A percentile compares a stretch with the other conserved stretches of the same genome.
phyloP scores from a whole-genome alignment of 2,113 vertebrate genomes.

The Aspiorhynchus laticeps region DNA sequence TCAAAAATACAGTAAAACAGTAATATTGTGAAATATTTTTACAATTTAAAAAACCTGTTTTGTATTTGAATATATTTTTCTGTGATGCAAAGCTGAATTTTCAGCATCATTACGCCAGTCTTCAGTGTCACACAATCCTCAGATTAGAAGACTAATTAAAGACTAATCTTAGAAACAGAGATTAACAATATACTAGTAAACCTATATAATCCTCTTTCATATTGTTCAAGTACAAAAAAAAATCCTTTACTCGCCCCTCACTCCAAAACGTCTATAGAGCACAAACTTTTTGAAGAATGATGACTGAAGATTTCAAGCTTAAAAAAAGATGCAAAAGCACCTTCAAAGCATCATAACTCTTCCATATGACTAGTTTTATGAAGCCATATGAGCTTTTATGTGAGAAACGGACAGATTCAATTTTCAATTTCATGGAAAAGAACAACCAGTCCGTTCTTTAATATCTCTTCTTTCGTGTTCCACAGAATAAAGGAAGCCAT shows the following conservation, averaged over 20 bases:
- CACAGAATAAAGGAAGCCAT: neutral
- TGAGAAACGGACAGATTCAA: neutral
- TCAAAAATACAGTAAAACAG: neutral
- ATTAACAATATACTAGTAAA: neutral
- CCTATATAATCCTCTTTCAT: neutral
- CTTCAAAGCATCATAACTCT: neutral
- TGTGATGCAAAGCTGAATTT: no score
- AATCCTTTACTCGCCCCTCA: neutral
- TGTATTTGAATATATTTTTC: no score
- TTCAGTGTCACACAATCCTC: no score
- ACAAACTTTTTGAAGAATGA: neutral
- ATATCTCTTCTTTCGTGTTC: neutral
- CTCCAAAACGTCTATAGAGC: neutral
- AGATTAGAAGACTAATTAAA: conserved; percentile 8
- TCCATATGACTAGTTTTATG: neutral
- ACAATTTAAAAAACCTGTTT: no score
- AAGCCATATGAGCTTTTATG: neutral
- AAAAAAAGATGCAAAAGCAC: neutral
- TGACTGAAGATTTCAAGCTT: neutral
- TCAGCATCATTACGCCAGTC: no score
- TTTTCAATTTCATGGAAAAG: neutral
- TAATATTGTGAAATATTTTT: no score
- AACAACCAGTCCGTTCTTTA: neutral
- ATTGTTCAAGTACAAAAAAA: neutral
- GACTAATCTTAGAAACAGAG: neutral